Percentiles rank a stretch among this genome's conserved stretches.
Conservation (phyloP, 2,113 vertebrate species). For the Apistogramma diplotaenia region DNA sequence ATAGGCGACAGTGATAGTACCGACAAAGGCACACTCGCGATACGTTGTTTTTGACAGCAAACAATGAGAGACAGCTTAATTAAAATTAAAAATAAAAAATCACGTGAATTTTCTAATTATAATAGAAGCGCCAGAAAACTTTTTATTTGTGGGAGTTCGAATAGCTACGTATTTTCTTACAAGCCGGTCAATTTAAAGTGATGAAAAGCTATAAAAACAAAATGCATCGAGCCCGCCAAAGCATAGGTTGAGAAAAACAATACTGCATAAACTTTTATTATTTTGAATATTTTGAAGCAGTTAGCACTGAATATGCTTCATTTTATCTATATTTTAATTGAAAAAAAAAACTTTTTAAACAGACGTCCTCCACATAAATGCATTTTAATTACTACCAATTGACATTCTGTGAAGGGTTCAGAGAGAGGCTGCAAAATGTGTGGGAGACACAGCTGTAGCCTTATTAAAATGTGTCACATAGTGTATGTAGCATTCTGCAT, state of each 20-base stretch:
- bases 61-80: constrained; percentile 14
- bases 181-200: background rate
- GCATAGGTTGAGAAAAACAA: background rate
- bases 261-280: background rate
- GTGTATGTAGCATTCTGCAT: background rate
- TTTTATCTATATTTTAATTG: background rate
- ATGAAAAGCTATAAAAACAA: background rate
- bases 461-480: constrained; percentile 5
- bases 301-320: background rate
- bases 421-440: background rate
- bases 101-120: background rate
- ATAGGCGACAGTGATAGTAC: background rate
- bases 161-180: background rate
- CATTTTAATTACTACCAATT: constrained; percentile 8
- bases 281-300: background rate
- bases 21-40: background rate
- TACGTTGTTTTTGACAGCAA: constrained; percentile 10
- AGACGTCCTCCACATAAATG: background rate
- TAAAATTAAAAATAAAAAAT: constrained; percentile 23
- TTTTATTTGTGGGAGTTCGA: background rate
- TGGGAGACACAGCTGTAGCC: background rate
- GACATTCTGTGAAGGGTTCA: background rate
- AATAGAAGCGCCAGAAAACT: background rate
- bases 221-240: background rate
- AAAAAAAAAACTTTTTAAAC: background rate